Conservation (phyloP, 2,888 invertebrate genomes). For the Trichopoda pennipes region DNA sequence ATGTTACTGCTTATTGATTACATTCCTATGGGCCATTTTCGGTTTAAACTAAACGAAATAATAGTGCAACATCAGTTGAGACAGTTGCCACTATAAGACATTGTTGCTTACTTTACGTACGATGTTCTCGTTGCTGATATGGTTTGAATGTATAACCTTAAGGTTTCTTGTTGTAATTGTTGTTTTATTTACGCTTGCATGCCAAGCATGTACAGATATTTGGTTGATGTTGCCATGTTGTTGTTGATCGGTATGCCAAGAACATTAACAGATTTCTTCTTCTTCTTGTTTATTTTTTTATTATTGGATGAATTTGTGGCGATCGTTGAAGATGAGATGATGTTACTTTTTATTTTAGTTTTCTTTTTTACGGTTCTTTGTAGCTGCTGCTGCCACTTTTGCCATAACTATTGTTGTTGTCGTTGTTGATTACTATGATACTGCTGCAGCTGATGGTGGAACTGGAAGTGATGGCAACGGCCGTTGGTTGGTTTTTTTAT, state of each 20-base stretch:
- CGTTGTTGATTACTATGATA: slow-evolving; percentile 5
- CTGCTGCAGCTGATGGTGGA: slow-evolving; percentile 11
- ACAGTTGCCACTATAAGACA: slow-evolving; percentile 68
- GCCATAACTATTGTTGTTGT: background rate
- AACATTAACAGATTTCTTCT: slow-evolving; percentile 64
- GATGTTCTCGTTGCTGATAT: slow-evolving; percentile 43
- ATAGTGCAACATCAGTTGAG: slow-evolving; percentile 64
- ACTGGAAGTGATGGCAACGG: no score
- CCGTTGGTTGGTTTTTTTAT: slow-evolving; percentile 3
- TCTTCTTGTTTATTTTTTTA: background rate
- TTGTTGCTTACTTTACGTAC: slow-evolving; percentile 49
- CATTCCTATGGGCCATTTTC: slow-evolving; percentile 75
- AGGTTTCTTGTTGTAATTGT: slow-evolving; percentile 32
- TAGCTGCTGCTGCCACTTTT: background rate
- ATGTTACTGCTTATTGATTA: slow-evolving; percentile 78
- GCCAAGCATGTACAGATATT: slow-evolving; percentile 56
- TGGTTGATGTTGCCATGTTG: slow-evolving; percentile 66
- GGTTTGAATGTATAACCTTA: slow-evolving; percentile 53
- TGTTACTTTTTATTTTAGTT: slow-evolving; percentile 29
- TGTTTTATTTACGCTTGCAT: slow-evolving; percentile 53
- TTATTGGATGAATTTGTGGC: slow-evolving; percentile 50
- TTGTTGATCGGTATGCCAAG: slow-evolving; percentile 63
- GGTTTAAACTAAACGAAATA: slow-evolving; percentile 60
- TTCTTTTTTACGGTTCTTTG: slow-evolving; percentile 27
- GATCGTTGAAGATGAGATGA: slow-evolving; percentile 64